phyloP scores from a whole-genome alignment of 2,797 vertebrate genomes.

The Meriones psammophilus region DNA sequence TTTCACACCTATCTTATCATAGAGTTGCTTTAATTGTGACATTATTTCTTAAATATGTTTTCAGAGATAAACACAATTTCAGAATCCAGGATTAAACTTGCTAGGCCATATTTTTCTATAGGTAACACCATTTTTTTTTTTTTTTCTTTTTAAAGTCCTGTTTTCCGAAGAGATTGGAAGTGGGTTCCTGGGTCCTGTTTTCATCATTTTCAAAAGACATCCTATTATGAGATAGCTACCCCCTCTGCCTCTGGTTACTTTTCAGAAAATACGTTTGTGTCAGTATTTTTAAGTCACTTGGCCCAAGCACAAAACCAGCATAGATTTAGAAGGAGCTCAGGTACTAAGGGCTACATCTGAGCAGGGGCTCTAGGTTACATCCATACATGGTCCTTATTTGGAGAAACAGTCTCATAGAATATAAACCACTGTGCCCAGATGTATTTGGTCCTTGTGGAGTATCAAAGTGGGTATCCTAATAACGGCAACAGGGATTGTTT shows the following conservation, averaged over 20 bases:
- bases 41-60: not conserved
- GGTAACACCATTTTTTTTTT: not conserved
- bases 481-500: too few relatives aligned
- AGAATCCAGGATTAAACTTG: not conserved
- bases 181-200: not conserved
- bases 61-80: not conserved
- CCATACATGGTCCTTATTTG: too few relatives aligned
- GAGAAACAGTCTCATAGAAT: too few relatives aligned
- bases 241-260: not conserved
- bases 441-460: too few relatives aligned
- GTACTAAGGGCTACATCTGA: not conserved
- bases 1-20: not conserved
- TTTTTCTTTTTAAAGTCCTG: not conserved
- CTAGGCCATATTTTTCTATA: not conserved
- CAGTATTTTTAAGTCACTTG: not conserved
- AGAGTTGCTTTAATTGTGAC: not conserved
- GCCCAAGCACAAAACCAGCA: not conserved
- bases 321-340: not conserved
- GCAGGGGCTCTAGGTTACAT: too few relatives aligned
- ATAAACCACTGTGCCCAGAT: too few relatives aligned
- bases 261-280: not conserved
- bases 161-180: not conserved
- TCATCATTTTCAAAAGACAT: not conserved
- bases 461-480: too few relatives aligned
- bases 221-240: not conserved